Conservation (phyloP, 1,140 invertebrate genomes). For the Drosophila gunungcola region DNA sequence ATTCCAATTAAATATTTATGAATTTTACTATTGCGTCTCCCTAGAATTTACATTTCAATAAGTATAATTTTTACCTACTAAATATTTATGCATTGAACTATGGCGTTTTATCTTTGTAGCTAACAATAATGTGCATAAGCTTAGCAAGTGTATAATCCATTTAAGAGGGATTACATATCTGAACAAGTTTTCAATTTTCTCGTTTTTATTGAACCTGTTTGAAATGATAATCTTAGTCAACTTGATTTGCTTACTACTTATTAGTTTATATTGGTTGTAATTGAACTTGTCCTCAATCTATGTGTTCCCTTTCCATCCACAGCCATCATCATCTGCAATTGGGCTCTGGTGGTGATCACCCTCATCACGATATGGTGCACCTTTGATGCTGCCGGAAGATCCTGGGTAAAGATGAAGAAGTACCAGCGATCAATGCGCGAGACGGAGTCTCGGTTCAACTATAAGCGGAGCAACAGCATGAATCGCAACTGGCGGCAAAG, state of each 20-base stretch:
- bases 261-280: too few species aligned
- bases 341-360: conserved; percentile 90
- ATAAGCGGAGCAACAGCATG: conserved; percentile 91
- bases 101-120: neutral
- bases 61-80: neutral
- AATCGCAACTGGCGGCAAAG: conserved; percentile 95
- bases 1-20: too few species aligned
- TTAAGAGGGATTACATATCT: neutral
- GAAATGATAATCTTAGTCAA: neutral
- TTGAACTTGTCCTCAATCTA: too few species aligned
- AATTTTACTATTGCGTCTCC: too few species aligned
- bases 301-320: neutral
- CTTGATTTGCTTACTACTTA: too few species aligned
- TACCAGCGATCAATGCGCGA: conserved; percentile 94
- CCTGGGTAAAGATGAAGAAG: conserved; percentile 97
- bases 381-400: conserved; percentile 93
- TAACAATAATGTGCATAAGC: too few species aligned
- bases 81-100: neutral
- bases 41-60: neutral
- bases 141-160: neutral
- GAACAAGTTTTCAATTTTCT: neutral
- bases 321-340: conserved; percentile 94
- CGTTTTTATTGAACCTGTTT: neutral
- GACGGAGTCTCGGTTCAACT: conserved; percentile 90
- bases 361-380: conserved; percentile 94